These are phyloP conservation scores for Aromia moschata DNA, from an alignment of 2,888 invertebrate genomes.

Conservation along the genomic window DNA sequence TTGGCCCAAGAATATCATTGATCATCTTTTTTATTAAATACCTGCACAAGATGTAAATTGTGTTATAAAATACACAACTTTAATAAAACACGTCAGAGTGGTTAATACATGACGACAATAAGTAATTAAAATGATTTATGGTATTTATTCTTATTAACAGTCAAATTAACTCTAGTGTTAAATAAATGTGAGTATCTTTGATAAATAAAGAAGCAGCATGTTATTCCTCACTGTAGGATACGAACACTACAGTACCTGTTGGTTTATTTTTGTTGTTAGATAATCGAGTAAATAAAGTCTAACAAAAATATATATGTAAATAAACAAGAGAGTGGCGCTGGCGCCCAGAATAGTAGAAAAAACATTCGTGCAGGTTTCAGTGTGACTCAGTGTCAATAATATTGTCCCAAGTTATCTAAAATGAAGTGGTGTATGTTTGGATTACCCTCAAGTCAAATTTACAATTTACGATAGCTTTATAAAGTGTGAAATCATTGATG, in stretches of 20 bases:
- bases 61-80: too few species aligned
- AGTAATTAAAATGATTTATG: too few species aligned
- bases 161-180: too few species aligned
- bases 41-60: too few species aligned
- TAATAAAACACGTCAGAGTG: too few species aligned
- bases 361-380: conserved; percentile 7
- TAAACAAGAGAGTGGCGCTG: conserved; percentile 12
- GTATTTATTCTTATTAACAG: too few species aligned
- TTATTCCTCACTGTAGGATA: background rate
- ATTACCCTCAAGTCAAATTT: background rate
- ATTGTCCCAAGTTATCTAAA: background rate
- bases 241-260: background rate
- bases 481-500: too few species aligned
- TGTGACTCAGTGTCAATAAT: background rate
- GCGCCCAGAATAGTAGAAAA: background rate
- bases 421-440: background rate
- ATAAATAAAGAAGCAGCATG: background rate
- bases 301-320: conserved; percentile 4
- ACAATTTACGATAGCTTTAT: background rate
- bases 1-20: too few species aligned
- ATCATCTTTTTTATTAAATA: too few species aligned
- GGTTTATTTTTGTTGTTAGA: background rate
- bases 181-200: too few species aligned
- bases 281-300: background rate
- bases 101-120: too few species aligned